phyloP scores from a whole-genome alignment of 2,797 vertebrate genomes.

The Sebastes trivittatus region DNA sequence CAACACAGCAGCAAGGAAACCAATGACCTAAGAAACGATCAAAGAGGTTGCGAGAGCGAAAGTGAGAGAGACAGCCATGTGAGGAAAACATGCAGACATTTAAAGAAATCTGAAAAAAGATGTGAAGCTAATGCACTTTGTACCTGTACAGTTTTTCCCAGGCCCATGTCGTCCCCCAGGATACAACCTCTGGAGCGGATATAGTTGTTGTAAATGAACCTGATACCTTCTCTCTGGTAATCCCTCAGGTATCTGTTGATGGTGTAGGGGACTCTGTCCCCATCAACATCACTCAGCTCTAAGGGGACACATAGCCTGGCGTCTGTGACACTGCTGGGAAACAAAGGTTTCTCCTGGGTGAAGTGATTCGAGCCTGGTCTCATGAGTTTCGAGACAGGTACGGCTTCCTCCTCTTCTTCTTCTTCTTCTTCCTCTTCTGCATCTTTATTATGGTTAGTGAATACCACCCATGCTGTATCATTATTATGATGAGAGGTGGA shows the following conservation, averaged over 20 bases:
- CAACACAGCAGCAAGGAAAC: slow-evolving; percentile 93
- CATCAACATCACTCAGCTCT: slow-evolving; percentile 74
- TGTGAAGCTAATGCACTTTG: not conserved
- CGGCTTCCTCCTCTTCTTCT: slow-evolving; percentile 69
- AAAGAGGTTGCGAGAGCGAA: not conserved
- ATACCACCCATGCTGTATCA: slow-evolving; percentile 76
- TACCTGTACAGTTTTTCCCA: slow-evolving; percentile 98
- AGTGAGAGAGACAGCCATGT: not conserved
- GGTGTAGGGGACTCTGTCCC: slow-evolving; percentile 88
- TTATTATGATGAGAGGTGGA: slow-evolving; percentile 67
- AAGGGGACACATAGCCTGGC: slow-evolving; percentile 66
- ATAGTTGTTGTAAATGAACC: slow-evolving; percentile 89
- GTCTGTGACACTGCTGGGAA: slow-evolving; percentile 78
- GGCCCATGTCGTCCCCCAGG: slow-evolving; percentile 98
- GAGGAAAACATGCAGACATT: not conserved
- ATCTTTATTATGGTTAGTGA: slow-evolving; percentile 47
- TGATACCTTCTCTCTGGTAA: slow-evolving; percentile 92
- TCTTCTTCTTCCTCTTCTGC: slow-evolving; percentile 3
- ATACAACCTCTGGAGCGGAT: slow-evolving; percentile 87
- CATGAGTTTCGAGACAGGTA: slow-evolving; percentile 75
- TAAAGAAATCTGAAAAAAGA: not conserved
- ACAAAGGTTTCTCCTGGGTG: slow-evolving; percentile 88
- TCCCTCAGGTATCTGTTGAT: slow-evolving; percentile 95
- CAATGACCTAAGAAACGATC: slow-evolving; percentile 85
- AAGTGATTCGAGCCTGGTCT: slow-evolving; percentile 45